Evolutionary conservation across 2,797 vertebrate genomes (phyloP).

Genomic region (Lagodon rhomboides): DNA sequence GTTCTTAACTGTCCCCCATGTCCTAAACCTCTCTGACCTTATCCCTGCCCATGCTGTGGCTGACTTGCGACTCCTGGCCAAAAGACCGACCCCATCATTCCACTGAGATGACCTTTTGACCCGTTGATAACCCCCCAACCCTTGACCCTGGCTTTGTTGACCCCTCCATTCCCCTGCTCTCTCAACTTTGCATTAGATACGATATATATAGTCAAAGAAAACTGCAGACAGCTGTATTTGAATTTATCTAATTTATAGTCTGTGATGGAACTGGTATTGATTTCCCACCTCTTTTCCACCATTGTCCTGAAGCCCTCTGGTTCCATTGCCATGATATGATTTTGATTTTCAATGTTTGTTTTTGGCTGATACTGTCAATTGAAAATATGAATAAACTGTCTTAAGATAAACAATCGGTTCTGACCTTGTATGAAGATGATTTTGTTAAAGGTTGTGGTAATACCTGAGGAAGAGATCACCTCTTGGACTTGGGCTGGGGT

Average conservation of each 20-base stretch:
- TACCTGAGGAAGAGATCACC: not conserved
- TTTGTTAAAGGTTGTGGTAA: conserved; percentile 1
- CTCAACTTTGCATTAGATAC: conserved; percentile 67
- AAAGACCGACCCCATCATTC: conserved; percentile 43
- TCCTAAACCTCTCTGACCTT: conserved; percentile 31
- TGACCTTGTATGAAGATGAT: conserved; percentile 15
- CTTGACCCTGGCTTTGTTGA: conserved; percentile 42
- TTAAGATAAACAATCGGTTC: conserved; percentile 70
- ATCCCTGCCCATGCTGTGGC: conserved; percentile 53
- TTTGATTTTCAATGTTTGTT: conserved; percentile 75
- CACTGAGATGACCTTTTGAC: conserved; percentile 51
- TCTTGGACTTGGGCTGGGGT: not conserved
- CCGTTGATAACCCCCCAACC: conserved; percentile 30
- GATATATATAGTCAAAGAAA: conserved; percentile 68
- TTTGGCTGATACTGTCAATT: conserved; percentile 85
- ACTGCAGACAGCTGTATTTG: conserved; percentile 67
- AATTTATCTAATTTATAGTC: conserved; percentile 62
- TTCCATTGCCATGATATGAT: conserved; percentile 62
- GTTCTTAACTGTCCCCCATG: conserved; percentile 12
- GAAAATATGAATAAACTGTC: conserved; percentile 85
- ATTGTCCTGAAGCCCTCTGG: conserved; percentile 39
- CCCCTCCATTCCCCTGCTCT: conserved; percentile 50
- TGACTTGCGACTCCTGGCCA: conserved; percentile 67
- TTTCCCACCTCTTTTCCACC: conserved; percentile 47
- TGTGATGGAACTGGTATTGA: conserved; percentile 63